These are phyloP conservation scores for Pogonocherus hispidulus DNA, from an alignment of 2,888 invertebrate genomes.

Conservation along the genomic window DNA sequence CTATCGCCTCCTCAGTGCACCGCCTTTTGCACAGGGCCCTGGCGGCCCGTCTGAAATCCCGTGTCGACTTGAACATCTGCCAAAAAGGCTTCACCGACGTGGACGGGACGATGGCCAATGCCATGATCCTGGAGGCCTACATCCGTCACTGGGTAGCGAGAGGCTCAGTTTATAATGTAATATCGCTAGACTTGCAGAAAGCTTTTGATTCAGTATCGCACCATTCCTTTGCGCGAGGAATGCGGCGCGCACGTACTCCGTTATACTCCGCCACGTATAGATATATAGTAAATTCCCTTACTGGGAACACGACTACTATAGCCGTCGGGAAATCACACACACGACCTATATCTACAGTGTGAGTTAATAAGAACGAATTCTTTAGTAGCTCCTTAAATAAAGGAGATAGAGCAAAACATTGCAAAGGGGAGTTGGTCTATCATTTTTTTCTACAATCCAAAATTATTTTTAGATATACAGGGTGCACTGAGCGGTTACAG, in stretches of 20 bases:
- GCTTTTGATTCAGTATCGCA: neutral
- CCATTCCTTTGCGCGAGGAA: neutral
- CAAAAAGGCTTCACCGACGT: conserved; percentile 54
- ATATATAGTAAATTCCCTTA: neutral
- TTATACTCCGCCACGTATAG: neutral
- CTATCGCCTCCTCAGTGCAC: conserved; percentile 54
- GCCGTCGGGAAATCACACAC: neutral
- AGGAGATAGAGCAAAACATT: too few relatives aligned
- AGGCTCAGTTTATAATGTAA: neutral
- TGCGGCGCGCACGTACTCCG: neutral
- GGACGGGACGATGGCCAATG: conserved; percentile 64
- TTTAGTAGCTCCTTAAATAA: too few relatives aligned
- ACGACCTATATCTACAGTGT: conserved; percentile 36
- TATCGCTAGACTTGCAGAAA: neutral
- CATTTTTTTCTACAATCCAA: too few relatives aligned
- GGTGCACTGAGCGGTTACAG: too few relatives aligned
- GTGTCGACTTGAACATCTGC: too few relatives aligned
- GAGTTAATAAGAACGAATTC: too few relatives aligned
- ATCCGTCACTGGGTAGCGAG: conserved; percentile 11
- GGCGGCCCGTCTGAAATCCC: conserved; percentile 31
- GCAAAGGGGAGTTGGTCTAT: too few relatives aligned
- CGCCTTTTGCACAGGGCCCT: conserved; percentile 53
- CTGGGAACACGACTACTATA: neutral
- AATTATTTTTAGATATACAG: too few relatives aligned
- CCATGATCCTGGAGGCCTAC: conserved; percentile 53